Evolutionary conservation across 2,797 vertebrate genomes (phyloP).

Genomic region (Neosilurus hyrtlii): DNA sequence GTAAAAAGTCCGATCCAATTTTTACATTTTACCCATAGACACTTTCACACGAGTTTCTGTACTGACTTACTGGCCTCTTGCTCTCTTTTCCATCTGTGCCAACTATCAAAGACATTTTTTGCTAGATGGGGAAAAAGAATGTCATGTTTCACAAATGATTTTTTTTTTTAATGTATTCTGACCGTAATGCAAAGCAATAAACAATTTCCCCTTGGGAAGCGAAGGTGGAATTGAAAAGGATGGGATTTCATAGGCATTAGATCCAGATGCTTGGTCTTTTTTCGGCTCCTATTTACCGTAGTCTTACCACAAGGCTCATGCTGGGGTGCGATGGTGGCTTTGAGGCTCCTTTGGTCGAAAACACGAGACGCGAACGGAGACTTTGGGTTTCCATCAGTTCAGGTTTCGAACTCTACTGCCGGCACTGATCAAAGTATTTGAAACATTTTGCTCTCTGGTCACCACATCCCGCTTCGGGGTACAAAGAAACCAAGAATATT

Average conservation of each 20-base stretch:
- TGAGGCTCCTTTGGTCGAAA: constrained; percentile 32
- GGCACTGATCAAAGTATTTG: constrained; percentile 17
- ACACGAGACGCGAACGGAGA: background rate
- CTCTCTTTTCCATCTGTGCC: constrained; percentile 14
- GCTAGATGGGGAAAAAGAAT: background rate
- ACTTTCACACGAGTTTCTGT: background rate
- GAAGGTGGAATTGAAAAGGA: constrained; percentile 39
- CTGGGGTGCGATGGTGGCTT: constrained; percentile 20
- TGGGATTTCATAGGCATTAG: constrained; percentile 48
- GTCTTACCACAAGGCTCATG: constrained; percentile 23
- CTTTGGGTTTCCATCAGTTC: constrained; percentile 11
- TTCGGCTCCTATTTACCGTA: background rate
- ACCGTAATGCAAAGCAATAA: constrained; percentile 23
- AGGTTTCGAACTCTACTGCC: constrained; percentile 5
- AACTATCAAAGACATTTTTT: constrained; percentile 29
- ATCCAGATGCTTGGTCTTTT: constrained; percentile 52
- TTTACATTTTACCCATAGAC: background rate
- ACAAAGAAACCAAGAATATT: background rate
- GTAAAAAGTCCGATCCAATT: constrained; percentile 22
- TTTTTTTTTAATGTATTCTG: constrained; percentile 8
- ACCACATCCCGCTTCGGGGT: background rate
- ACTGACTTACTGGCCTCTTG: background rate
- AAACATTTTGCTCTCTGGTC: background rate
- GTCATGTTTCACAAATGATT: constrained; percentile 24
- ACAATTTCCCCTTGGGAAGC: constrained; percentile 29